Evolutionary conservation across 2,797 vertebrate species (phyloP).

Genomic region (Numenius phaeopus): DNA sequence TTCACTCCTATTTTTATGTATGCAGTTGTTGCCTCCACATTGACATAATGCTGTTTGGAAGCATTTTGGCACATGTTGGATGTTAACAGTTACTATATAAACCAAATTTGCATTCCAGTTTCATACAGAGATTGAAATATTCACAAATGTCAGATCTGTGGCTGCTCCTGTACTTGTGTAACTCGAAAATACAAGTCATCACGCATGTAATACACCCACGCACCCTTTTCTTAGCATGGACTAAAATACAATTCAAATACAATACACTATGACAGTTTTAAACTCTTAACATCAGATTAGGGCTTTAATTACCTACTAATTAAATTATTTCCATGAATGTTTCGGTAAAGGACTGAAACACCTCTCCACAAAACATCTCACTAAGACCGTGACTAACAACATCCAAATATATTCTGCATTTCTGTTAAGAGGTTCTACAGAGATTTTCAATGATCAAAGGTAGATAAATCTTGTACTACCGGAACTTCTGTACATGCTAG

Average conservation of each 20-base stretch:
- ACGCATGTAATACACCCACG: neutral
- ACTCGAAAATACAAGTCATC: constrained; percentile 6
- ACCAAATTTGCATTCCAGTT: neutral
- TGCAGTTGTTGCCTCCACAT: neutral
- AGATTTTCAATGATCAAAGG: constrained; percentile 22
- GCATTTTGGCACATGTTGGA: neutral
- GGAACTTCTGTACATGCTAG: neutral
- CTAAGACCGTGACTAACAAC: neutral
- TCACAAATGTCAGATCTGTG: neutral
- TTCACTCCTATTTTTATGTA: neutral
- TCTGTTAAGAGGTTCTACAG: neutral
- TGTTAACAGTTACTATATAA: neutral
- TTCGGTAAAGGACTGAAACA: neutral
- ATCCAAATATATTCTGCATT: neutral
- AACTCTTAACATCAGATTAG: neutral
- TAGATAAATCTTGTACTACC: neutral
- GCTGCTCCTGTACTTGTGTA: neutral
- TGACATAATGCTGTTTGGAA: neutral
- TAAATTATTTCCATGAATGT: neutral
- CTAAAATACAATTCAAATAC: neutral
- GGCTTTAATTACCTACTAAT: neutral
- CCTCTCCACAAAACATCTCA: neutral
- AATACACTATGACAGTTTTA: neutral
- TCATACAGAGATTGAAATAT: neutral
- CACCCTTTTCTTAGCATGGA: neutral